phyloP scores from a whole-genome alignment of 2,888 invertebrate species.

The Troides oblongomaculatus region DNA sequence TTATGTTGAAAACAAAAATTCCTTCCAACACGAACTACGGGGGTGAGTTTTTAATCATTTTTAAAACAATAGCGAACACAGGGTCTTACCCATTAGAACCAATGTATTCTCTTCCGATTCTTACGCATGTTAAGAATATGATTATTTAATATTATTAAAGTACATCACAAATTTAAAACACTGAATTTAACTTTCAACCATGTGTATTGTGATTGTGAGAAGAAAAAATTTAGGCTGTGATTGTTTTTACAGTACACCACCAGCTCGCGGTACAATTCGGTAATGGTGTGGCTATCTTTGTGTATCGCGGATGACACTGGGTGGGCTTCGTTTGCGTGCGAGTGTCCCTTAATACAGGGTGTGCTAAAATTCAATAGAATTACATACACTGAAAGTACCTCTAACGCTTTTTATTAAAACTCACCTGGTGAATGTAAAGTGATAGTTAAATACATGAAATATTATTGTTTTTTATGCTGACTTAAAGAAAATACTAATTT shows the following conservation, averaged over 20 bases:
- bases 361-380: conserved; percentile 12
- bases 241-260: conserved; percentile 17
- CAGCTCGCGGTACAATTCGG: conserved; percentile 21
- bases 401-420: too few species aligned
- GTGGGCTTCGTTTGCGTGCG: conserved; percentile 19
- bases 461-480: too few species aligned
- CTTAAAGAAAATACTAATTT: too few species aligned
- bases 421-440: too few species aligned
- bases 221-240: not conserved
- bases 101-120: conserved; percentile 12
- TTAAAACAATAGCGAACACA: not conserved
- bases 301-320: conserved; percentile 18
- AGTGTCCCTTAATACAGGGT: conserved; percentile 30
- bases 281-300: conserved; percentile 24
- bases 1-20: too few species aligned
- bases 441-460: too few species aligned
- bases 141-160: not conserved
- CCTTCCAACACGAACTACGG: not conserved
- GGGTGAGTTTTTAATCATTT: not conserved
- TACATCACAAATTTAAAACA: not conserved
- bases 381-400: not conserved
- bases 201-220: not conserved
- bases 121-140: conserved; percentile 18
- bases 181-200: not conserved
- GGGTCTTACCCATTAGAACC: conserved; percentile 34